A percentile compares a stretch with the other conserved stretches of the same genome.
These are phyloP conservation scores for Aphis craccivora DNA, from an alignment of 1,140 invertebrate genomes.

Conservation along the genomic window DNA sequence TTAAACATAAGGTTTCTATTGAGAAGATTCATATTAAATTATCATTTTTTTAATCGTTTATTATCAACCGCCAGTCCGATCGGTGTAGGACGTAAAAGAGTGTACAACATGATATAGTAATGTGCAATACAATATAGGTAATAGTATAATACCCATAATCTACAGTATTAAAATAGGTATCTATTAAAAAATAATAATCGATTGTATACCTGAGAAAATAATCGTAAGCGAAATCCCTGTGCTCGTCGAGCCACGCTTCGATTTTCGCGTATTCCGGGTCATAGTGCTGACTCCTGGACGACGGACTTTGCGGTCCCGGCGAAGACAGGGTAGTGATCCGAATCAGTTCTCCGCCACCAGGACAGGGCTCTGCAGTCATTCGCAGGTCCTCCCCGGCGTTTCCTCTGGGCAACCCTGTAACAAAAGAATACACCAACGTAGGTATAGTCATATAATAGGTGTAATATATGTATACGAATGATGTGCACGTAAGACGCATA, in stretches of 20 bases:
- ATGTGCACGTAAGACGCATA: neutral
- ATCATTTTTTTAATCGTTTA: neutral
- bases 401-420: conserved; percentile 47
- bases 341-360: conserved; percentile 60
- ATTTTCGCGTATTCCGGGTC: conserved; percentile 85
- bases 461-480: no score
- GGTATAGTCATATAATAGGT: neutral
- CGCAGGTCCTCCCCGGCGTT: conserved; percentile 75
- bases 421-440: neutral
- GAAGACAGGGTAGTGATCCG: conserved; percentile 59
- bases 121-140: no score
- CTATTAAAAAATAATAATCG: neutral
- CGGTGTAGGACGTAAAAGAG: no score
- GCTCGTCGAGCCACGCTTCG: conserved; percentile 94
- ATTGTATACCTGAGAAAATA: conserved; percentile 85
- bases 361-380: conserved; percentile 73
- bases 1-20: neutral
- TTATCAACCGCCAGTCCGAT: no score
- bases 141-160: no score
- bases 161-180: neutral
- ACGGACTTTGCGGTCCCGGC: conserved; percentile 48
- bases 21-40: neutral
- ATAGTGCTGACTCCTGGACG: conserved; percentile 67
- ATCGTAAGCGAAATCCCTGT: conserved; percentile 92
- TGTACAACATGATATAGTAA: neutral